These are phyloP conservation scores for Oligia strigilis DNA, from an alignment of 2,888 invertebrate species.

Conservation along the genomic window DNA sequence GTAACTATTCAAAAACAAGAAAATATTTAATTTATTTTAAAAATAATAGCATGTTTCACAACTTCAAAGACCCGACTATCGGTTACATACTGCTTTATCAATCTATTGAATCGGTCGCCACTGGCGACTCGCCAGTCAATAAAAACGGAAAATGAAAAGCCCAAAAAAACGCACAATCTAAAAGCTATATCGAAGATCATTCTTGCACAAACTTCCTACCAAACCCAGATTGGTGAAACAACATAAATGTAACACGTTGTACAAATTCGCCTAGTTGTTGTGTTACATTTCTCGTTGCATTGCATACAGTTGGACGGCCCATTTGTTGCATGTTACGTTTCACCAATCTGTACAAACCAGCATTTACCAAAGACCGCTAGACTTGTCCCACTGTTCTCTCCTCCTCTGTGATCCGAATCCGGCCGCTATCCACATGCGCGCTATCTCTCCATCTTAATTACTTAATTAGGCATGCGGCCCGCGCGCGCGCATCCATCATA, in stretches of 20 bases:
- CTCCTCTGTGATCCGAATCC: conserved; percentile 4
- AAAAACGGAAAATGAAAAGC: not conserved
- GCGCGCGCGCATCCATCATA: conserved; percentile 65
- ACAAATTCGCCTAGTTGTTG: not conserved
- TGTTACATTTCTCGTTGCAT: not conserved
- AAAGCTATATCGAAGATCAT: not conserved
- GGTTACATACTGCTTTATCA: not conserved
- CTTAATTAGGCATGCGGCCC: conserved; percentile 75
- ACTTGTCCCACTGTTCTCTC: conserved; percentile 22
- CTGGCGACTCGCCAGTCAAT: no score
- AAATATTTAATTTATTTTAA: not conserved
- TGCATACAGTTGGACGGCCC: not conserved
- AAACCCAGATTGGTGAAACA: not conserved
- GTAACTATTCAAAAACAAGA: not conserved
- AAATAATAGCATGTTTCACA: not conserved
- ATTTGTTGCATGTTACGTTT: not conserved
- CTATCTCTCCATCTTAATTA: conserved; percentile 76
- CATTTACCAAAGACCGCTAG: not conserved
- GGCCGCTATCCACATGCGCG: conserved; percentile 43
- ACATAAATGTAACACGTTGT: not conserved
- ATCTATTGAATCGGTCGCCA: not conserved
- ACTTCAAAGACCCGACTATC: not conserved
- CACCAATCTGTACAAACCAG: not conserved
- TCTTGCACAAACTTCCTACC: not conserved
- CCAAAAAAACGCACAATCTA: not conserved